Percentiles rank a stretch among this genome's conserved stretches.
These are phyloP conservation scores for Geophilus truncorum DNA, from an alignment of 2,888 invertebrate species.

Conservation along the genomic window DNA sequence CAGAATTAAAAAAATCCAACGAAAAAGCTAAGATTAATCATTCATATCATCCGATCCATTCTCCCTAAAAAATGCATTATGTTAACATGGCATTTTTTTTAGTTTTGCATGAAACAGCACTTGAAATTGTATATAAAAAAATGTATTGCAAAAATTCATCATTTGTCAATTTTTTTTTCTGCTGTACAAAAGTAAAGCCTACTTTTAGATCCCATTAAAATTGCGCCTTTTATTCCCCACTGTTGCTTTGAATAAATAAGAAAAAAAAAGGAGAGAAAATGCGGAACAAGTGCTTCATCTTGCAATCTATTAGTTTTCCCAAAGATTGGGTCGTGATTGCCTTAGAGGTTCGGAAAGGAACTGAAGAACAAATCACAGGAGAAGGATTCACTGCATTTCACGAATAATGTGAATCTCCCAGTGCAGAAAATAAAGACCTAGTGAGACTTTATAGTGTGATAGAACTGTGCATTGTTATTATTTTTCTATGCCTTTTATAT, in stretches of 20 bases:
- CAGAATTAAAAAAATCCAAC: too few relatives aligned
- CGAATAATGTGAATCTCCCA: not conserved
- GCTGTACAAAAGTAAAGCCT: not conserved
- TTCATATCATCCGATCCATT: not conserved
- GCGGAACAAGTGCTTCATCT: not conserved
- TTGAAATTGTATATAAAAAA: not conserved
- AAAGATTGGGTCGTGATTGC: slow-evolving; percentile 6
- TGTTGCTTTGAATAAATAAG: not conserved
- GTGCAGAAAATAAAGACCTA: not conserved
- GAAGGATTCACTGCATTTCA: not conserved
- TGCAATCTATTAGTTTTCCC: not conserved
- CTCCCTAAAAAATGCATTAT: not conserved
- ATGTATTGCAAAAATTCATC: not conserved
- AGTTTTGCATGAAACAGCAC: not conserved
- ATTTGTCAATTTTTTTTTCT: not conserved
- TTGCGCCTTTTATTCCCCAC: not conserved
- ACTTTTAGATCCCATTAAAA: not conserved
- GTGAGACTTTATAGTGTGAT: too few relatives aligned
- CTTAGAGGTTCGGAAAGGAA: not conserved
- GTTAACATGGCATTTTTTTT: not conserved
- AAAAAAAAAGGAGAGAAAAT: not conserved
- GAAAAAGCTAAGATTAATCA: not conserved
- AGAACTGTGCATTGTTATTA: too few relatives aligned
- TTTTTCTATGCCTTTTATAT: too few relatives aligned
- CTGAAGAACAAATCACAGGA: not conserved